Base-by-base conservation (phyloP, 2,113 vertebrate genomes). In the Eptatretus burgeri region DNA sequence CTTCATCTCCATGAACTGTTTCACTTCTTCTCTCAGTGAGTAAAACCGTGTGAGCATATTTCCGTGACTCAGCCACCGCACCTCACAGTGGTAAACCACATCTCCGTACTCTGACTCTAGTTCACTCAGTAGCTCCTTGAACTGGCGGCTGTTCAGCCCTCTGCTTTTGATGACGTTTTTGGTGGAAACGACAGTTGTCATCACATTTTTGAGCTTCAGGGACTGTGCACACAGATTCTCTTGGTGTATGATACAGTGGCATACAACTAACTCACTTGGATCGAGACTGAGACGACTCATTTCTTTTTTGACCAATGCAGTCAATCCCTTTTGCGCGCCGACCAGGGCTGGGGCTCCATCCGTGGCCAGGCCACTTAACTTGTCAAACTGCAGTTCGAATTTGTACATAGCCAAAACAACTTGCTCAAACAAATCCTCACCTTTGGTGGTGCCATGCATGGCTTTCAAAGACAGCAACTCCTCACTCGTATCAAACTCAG, bases 1-100 rank as follows among this genome's bases (percentile, higher is more conserved):
- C 66, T 68, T 71, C 10, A 60, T 68, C 63, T 70, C 65, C 64
- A 69, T 71, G 51, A 68, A 69, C 53, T 50, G 52, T 14, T 71
- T 67, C 10, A 67, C 65, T 66, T 70, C 66, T 19, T 66, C 52
- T 62, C 63, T 41, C 67, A 68, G 20, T 67, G 67, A n/a, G 5
- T 71, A 70, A 67, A 70, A 68, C 52, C 27, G 13, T 63, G n/a
- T 66, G 17, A 70, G 67, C 65, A 66, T 67, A 49, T 63, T 63
- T 56, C 51, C 64, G 11, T 52, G 17, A 56, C 62, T 67, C 66
- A 64, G 18, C 66, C 65, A 65, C 50, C 51, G 14, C 52, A 68
- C 69, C 60, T 69, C 69, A 68, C 62, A 70, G 52, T 68, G 62
- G 41, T 68, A 66, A 50, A 71, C 67, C 49, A 67, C 51, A 67